Evolutionary conservation across 2,113 vertebrate genomes (phyloP).

Genomic region (Salvelinus sp.): DNA sequence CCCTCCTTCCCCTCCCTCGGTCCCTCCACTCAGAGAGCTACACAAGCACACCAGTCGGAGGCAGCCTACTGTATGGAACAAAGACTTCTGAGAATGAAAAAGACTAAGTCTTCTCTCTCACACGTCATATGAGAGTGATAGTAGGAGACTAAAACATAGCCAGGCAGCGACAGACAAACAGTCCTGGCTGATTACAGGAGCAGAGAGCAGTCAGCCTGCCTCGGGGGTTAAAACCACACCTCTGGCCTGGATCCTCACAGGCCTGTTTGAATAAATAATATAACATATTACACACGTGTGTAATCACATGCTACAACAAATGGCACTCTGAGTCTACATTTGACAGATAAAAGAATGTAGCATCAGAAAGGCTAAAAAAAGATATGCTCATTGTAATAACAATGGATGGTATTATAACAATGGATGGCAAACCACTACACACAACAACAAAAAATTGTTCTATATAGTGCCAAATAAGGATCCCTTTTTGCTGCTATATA

Average conservation of each 20-base stretch:
- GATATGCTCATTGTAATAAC: slow-evolving; percentile 30
- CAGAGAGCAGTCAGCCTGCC: not conserved
- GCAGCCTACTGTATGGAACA: slow-evolving; percentile 87
- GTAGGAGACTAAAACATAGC: slow-evolving; percentile 28
- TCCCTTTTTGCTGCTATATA: too few species aligned
- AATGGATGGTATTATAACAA: slow-evolving; percentile 9
- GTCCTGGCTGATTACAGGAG: slow-evolving; percentile 23
- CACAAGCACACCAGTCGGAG: slow-evolving; percentile 75
- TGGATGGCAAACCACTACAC: not conserved
- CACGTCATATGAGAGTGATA: slow-evolving; percentile 40
- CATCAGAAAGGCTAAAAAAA: not conserved
- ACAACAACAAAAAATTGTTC: not conserved
- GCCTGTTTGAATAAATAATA: not conserved
- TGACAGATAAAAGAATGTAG: slow-evolving; percentile 2
- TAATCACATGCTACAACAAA: not conserved
- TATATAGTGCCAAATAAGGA: too few species aligned
- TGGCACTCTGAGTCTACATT: not conserved
- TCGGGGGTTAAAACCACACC: not conserved
- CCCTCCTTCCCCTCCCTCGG: slow-evolving; percentile 75
- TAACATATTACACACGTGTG: not conserved
- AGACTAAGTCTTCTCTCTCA: slow-evolving; percentile 33
- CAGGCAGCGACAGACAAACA: slow-evolving; percentile 32
- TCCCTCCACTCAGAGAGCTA: slow-evolving; percentile 74
- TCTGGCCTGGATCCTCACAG: not conserved
- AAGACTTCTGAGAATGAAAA: slow-evolving; percentile 88